Conservation (phyloP, 2,888 invertebrate species). For the Mythimna vitellina region DNA sequence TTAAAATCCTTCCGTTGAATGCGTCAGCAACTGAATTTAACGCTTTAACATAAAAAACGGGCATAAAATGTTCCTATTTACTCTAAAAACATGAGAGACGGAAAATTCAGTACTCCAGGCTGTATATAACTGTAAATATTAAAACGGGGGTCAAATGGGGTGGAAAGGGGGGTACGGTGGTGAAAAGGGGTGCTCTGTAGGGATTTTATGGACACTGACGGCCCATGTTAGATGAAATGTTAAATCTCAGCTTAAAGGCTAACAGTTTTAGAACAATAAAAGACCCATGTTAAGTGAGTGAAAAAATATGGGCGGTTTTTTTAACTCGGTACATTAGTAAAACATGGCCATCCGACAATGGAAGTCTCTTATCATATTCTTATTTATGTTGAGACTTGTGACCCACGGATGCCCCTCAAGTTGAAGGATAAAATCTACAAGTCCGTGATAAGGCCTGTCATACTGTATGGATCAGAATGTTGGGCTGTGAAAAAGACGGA, state of each 20-base stretch:
- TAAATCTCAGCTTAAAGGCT: slow-evolving; percentile 35
- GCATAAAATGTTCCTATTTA: slow-evolving; percentile 44
- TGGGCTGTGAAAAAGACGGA: too few species aligned
- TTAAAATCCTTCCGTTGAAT: background rate
- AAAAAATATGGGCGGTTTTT: background rate
- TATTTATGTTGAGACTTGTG: too few species aligned
- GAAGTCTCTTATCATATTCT: background rate
- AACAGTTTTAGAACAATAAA: slow-evolving; percentile 7
- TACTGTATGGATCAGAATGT: too few species aligned
- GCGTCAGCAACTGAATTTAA: background rate
- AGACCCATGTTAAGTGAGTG: background rate
- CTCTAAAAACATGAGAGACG: slow-evolving; percentile 47
- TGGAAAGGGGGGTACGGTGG: background rate
- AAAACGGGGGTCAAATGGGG: slow-evolving; percentile 17
- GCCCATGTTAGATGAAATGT: slow-evolving; percentile 40
- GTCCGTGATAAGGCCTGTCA: too few species aligned
- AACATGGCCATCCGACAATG: background rate
- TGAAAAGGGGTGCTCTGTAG: background rate
- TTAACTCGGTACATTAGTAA: background rate
- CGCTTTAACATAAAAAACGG: slow-evolving; percentile 8
- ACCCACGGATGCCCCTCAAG: too few species aligned
- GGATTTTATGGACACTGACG: slow-evolving; percentile 46
- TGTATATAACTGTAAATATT: slow-evolving; percentile 47
- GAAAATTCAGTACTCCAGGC: slow-evolving; percentile 20
- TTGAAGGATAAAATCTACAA: too few species aligned